Base-by-base conservation (phyloP, 2,113 vertebrate genomes). In the Aegithalos caudatus region DNA sequence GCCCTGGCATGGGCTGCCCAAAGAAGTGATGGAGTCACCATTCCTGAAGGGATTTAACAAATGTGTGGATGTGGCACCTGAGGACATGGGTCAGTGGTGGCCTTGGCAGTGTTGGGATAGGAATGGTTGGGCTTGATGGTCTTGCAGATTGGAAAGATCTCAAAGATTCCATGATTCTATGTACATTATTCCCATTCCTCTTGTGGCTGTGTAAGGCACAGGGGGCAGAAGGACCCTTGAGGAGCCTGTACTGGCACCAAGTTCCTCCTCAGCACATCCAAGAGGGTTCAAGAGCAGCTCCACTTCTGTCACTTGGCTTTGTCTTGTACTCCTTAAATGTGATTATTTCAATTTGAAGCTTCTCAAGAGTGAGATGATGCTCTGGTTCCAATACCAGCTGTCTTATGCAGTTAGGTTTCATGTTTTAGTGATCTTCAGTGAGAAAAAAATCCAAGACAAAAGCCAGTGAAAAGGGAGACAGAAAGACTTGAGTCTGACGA, bases 211-310 rank as follows among this genome's bases (percentile, higher is more conserved):
- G 54, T 48, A 33, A 53, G 20, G 27, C 40, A 8, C 1, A 1
- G 17, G 16, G 19, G 10, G 3, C 47, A 61, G 11, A 13, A 6
- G 54, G 21, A 57, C 6, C 14, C 14, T 20, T 37, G 65, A 24
- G 19, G 38, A 73, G 10, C 5, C 23, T 35, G 4, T 6, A 14
- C 4, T 25, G 16, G 16, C 4, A 1, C 25, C 33, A 17, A 0
- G 1, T 7, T 45, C 67, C 23, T 28, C 5, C 25, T 44, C 76
- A 79, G 7, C 10, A 33, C 3, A 1, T 3, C 7, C 28, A 37
- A 58, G 16, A 45, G 37, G 10, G 22, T 81, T 62, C 33, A 48
- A 19, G 76, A 66, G 7, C n/a, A 56, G 24, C 8, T 85, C 37
- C 1, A 0, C 11, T 10, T 29, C 47, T 57, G 12, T 11, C 50